Evolutionary conservation across 2,113 vertebrate genomes (phyloP), one percentile per base, ranked within the genome.

Genomic region (Pluvialis apricaria): DNA sequence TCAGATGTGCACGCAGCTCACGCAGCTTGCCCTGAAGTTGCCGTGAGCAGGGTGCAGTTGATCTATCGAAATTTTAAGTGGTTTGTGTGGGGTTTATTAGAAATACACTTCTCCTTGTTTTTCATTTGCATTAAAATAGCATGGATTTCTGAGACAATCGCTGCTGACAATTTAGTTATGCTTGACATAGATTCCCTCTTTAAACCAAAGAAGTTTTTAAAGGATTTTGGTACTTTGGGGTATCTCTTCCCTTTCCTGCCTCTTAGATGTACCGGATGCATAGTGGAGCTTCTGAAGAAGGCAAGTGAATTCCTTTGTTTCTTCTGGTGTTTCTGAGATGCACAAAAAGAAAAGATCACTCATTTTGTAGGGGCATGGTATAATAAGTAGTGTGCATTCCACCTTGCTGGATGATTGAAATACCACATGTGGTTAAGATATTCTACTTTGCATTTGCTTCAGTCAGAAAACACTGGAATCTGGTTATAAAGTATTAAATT

Each of bases 191-290:
- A 25, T 80, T 61, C 16, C 13, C 4, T 29, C 25, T 52, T 85
- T 14, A 80, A 88, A 76, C 31, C 31, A 62, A 60, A 25, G 14
- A 49, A n/a, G 25, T 44, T 75, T 76, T 58, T 36, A 77, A 54
- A 73, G 38, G 13, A 34, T 51, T 80, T 80, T 58, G 17, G 3
- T 88, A 31, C 22, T 77, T 58, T 5, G 4, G 55, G 10, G 5
- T 60, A 1, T 52, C 21, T 82, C n/a, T 92, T 71, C 17, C 55
- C 6, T 6, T 72, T 80, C 18, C 29, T 38, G 13, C 9, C 21
- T 64, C 11, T 36, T 15, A 47, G 36, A 29, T 36, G 3, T 49
- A 42, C 22, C 1, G 1, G 5, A 24, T 2, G 1, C 10, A 13
- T 52, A 31, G 25, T 3, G 40, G 42, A 47, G 15, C 18, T 87